phyloP scores from a whole-genome alignment of 2,113 vertebrate genomes.

The Hemibates koningsi region DNA sequence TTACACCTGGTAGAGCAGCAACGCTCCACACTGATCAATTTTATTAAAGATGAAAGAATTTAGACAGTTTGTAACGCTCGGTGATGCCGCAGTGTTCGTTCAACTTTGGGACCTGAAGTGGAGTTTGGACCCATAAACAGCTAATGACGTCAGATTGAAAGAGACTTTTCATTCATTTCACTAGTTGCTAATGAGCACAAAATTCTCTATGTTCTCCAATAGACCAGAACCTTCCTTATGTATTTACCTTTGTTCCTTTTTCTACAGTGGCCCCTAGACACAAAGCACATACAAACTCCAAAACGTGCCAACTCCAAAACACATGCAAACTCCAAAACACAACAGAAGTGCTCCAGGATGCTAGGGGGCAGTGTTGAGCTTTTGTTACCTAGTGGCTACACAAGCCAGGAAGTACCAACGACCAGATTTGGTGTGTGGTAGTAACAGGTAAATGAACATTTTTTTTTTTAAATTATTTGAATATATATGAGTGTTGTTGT shows the following conservation, averaged over 20 bases:
- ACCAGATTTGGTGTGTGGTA: background rate
- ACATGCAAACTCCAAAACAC: background rate
- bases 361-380: background rate
- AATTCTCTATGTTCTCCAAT: background rate
- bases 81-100: background rate
- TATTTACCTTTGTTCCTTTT: background rate
- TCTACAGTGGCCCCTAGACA: background rate
- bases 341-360: background rate
- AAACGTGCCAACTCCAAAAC: background rate
- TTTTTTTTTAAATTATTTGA: no score
- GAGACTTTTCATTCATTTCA: background rate
- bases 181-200: background rate
- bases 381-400: background rate
- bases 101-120: background rate
- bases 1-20: background rate
- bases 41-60: background rate
- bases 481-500: no score
- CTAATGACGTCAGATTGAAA: background rate
- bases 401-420: background rate
- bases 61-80: background rate
- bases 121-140: background rate
- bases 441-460: background rate
- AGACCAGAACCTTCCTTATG: background rate
- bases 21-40: background rate
- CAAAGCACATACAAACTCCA: background rate